Base-by-base conservation (phyloP, 2,888 invertebrate species). In the Drosophila merina region DNA sequence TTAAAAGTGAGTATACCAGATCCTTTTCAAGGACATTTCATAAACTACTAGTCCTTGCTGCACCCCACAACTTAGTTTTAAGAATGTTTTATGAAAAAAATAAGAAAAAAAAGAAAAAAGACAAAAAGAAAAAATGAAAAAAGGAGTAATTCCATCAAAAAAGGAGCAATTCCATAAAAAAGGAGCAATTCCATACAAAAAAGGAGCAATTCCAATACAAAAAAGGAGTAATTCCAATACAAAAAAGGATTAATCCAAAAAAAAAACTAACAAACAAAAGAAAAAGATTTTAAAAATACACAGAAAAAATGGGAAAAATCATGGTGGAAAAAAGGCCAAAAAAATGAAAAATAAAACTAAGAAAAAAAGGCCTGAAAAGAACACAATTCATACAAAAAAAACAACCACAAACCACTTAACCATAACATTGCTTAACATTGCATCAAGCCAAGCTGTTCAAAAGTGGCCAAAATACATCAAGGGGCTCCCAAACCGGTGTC, bases 1-100 rank as follows among this genome's bases (percentile, higher is more conserved):
- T 74, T 90, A 88, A 90, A 90, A 89, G 89, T 90, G 77, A 90
- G 89, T 90, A 89, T 76, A 54, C 28, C 42, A 55, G 30, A 36
- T 74, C 58, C 50, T 66, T 74, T 66, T 30, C 10, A 25, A 4
- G 25, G 1, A 9, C 8, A 5, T 10, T 12, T 40, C 20, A 20
- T 20, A 20, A 20, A 20, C 20, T 30, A 25, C 12, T 58, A 68
- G 47, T 38, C 70, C 70, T 55, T 59, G 40, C 69, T 59, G 45
- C 69, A 74, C 25, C 30, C 40, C 40, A 42, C 40, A 3, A 8
- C 52, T 12, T 86, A 86, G 68, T 58, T 67, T 69, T 64, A 75
- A 79, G 75, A 25, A 57, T 72, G 68, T 73, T 72, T 52, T 75
- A 57, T 63, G 62, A 74, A 75, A 72, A 76, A 71, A 59, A 50